Evolutionary conservation across 2,888 invertebrate genomes (phyloP).

Genomic region (Yponomeuta cagnagella): DNA sequence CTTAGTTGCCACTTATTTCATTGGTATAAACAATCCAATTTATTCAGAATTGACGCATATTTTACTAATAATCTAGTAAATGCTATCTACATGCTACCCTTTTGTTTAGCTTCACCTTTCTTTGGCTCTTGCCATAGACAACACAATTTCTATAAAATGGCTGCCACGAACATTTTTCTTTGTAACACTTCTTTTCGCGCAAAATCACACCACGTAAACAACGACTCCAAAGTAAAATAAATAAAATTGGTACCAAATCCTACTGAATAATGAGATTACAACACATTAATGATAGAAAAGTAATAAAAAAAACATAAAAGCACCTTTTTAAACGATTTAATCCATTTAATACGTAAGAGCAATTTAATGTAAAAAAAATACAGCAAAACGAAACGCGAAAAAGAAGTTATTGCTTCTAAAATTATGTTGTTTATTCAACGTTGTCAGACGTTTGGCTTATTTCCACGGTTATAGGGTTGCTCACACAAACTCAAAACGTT

Average conservation of each 20-base stretch:
- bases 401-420: neutral
- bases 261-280: too few relatives aligned
- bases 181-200: constrained; percentile 32
- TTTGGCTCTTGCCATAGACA: constrained; percentile 66
- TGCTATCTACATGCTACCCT: constrained; percentile 71
- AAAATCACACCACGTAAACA: constrained; percentile 16
- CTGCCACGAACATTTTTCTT: constrained; percentile 58
- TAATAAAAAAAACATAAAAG: neutral
- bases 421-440: neutral
- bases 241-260: neutral
- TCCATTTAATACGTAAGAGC: neutral
- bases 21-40: constrained; percentile 37
- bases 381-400: neutral
- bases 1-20: constrained; percentile 39
- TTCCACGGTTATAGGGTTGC: too few relatives aligned
- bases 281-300: too few relatives aligned
- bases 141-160: constrained; percentile 66
- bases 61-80: constrained; percentile 58
- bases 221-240: neutral
- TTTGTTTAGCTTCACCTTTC: constrained; percentile 77
- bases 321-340: neutral
- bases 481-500: too few relatives aligned
- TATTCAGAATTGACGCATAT: constrained; percentile 42
- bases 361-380: neutral
- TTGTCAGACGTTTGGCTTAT: neutral